Conservation (phyloP, 2,797 vertebrate genomes). For the Iguana delicatissima region DNA sequence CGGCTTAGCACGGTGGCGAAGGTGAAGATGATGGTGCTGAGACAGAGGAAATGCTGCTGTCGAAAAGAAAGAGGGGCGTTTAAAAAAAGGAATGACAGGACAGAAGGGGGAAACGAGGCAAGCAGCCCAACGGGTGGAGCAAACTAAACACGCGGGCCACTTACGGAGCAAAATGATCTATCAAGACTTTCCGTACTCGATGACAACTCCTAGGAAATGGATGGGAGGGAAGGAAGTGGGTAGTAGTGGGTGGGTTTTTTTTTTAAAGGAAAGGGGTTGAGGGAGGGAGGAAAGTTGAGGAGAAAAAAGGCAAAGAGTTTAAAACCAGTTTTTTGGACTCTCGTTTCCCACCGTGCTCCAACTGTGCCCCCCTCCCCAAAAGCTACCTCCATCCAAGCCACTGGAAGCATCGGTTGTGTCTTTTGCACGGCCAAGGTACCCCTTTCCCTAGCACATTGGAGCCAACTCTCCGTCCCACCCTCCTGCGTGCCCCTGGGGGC, state of each 20-base stretch:
- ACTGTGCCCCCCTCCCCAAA: not conserved
- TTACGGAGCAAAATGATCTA: slow-evolving; percentile 90
- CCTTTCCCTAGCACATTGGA: too few species aligned
- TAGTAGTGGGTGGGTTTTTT: not conserved
- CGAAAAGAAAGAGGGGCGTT: not conserved
- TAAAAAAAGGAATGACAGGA: too few species aligned
- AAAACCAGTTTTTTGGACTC: slow-evolving; percentile 61
- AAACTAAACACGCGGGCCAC: slow-evolving; percentile 73
- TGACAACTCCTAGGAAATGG: slow-evolving; percentile 90
- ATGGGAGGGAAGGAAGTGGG: slow-evolving; percentile 37
- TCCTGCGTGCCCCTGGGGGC: too few species aligned
- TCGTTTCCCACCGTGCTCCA: slow-evolving; percentile 11
- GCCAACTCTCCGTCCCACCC: too few species aligned
- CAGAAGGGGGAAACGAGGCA: slow-evolving; percentile 50
- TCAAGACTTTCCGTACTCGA: slow-evolving; percentile 92
- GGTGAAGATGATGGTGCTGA: slow-evolving; percentile 44
- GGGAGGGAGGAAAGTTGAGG: slow-evolving; percentile 53
- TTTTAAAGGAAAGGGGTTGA: slow-evolving; percentile 34
- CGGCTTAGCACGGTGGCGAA: not conserved
- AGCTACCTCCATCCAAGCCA: too few species aligned
- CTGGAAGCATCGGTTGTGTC: too few species aligned
- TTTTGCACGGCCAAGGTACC: too few species aligned
- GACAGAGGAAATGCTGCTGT: slow-evolving; percentile 81
- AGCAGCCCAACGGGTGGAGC: slow-evolving; percentile 72
- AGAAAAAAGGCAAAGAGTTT: slow-evolving; percentile 81